These are phyloP conservation scores for Drosophila mauritiana DNA, from an alignment of 1,140 invertebrate species.

Conservation along the genomic window DNA sequence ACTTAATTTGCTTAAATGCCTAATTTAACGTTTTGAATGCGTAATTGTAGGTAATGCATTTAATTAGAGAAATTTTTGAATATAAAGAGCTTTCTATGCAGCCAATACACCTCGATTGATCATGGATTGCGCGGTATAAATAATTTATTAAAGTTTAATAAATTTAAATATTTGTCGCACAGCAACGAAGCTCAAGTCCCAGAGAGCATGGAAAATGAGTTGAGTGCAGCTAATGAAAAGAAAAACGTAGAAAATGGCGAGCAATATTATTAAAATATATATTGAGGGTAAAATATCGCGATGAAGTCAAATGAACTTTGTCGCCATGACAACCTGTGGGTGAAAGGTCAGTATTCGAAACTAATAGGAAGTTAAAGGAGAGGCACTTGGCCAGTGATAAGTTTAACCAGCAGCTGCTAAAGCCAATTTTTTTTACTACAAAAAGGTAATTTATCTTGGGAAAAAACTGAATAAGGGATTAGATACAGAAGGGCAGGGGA, in stretches of 20 bases:
- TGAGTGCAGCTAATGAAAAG: constrained; percentile 35
- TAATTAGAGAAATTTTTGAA: too few species aligned
- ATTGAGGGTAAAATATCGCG: constrained; percentile 11
- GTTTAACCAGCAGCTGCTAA: background rate
- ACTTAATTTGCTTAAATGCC: too few species aligned
- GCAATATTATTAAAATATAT: constrained; percentile 11
- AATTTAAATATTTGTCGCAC: constrained; percentile 31
- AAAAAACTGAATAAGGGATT: background rate
- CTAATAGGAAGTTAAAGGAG: background rate
- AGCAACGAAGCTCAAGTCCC: constrained; percentile 17
- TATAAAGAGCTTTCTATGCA: too few species aligned
- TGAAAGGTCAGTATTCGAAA: background rate
- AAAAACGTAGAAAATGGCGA: constrained; percentile 29
- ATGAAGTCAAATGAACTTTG: background rate
- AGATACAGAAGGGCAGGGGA: constrained; percentile 5
- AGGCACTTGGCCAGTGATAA: background rate
- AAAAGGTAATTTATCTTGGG: too few species aligned
- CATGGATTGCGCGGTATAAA: constrained; percentile 4
- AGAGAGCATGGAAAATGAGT: constrained; percentile 52
- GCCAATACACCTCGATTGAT: background rate
- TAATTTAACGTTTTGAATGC: too few species aligned
- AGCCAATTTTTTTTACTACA: background rate
- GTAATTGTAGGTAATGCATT: too few species aligned
- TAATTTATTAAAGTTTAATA: constrained; percentile 13
- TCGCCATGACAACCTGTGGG: constrained; percentile 3